Evolutionary conservation across 1,140 invertebrate genomes (phyloP), one percentile per base, ranked within the genome.

Genomic region (Mamestra configurata): DNA sequence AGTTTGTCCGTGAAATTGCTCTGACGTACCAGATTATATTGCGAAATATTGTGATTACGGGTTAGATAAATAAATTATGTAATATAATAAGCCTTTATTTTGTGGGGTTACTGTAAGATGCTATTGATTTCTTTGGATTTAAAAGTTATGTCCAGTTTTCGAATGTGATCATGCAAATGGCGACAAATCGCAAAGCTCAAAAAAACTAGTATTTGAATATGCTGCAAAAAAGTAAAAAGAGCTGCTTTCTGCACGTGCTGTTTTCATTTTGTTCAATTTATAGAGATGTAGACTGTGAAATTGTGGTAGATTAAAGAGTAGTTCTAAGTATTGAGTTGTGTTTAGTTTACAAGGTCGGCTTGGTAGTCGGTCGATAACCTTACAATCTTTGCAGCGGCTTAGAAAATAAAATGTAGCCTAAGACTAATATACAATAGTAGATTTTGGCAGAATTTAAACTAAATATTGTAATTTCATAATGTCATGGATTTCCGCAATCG

Each of bases 331-430:
- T 49, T 31, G 61, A 66, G 35, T 66, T 66, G 35, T 70, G n/a
- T n/a, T n/a, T n/a, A 70, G 22, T 70, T n/a, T n/a, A 70, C 66
- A 70, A 70, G 66, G 66, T 70, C 66, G 40, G 66, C 4, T 68
- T 70, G 61, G 18, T 18, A 66, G 59, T 40, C 27, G 66, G 66
- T 70, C 66, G 66, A 70, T 70, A 46, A 70, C 66, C 66, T 70
- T n/a, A 46, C 43, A 49, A 46, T 27, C 22, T 15, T 22, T 20
- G 31, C 6, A n/a, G 61, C 22, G 22, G 11, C 43, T 70, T 27
- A 15, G 20, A 49, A 70, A 46, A 70, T 22, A 70, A 40, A 46
- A 66, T 64, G 61, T 64, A 35, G 59, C 27, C 18, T 66, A 24
- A 15, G 24, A 40, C 61, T 8, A 40, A 37, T 64, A 37, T 40